Base-by-base conservation (phyloP, 2,797 vertebrate species). In the Characodon lateralis region DNA sequence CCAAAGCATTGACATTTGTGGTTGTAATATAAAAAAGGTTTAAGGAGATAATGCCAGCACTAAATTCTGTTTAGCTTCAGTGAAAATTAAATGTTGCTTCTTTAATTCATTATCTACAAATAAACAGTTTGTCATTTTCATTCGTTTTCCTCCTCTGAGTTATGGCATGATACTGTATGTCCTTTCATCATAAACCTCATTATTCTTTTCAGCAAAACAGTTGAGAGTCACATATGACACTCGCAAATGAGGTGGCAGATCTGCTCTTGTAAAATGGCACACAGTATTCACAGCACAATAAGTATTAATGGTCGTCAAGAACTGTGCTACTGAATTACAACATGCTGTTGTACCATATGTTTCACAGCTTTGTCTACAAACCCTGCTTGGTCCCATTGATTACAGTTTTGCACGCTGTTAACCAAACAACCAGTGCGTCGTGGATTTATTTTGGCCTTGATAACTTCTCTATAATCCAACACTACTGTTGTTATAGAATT, bases 281-380 rank as follows among this genome's bases (percentile, higher is more conserved):
- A 39, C 77, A 68, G 74, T 63, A 59, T 71, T 77, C 80, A 28
- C 69, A 73, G 83, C 78, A 68, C 78, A 87, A 83, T 81, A 90
- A 83, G 86, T 85, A 84, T 71, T 78, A 77, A 82, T 24, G 76
- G 73, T 72, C 76, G 82, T 74, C 80, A 18, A 80, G 72, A 81
- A 18, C 91, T 55, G 58, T 41, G 77, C 79, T 87, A 76, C 76
- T 80, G 84, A 90, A 88, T 85, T 69, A 56, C 68, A 79, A 61
- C 87, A 66, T 83, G 91, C 92, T 92, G 92, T 85, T 76, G 74
- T 78, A 80, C 89, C 92, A 93, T 93, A 92, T 94, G 93, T 86
- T 91, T 90, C 90, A 80, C 90, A 90, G 90, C 87, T 86, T 85
- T 78, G 79, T 86, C 89, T 86, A 77, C 81, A 85, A 88, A 82